Base-by-base conservation (phyloP, 2,113 vertebrate species). In the Zosterops borbonicus region DNA sequence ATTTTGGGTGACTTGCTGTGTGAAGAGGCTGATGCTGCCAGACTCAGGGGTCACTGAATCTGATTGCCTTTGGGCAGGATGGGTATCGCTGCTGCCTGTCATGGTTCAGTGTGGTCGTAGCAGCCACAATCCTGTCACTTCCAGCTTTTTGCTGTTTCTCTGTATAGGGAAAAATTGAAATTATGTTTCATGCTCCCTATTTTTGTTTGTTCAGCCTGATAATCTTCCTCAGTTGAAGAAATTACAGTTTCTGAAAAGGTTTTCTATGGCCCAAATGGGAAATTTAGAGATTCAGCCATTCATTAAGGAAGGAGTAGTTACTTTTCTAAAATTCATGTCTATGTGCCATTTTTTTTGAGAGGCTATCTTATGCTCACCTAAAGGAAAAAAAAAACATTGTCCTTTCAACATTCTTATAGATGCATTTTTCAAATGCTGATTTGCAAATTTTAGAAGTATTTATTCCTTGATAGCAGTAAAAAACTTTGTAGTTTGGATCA, bases 361-460 rank as follows among this genome's bases (percentile, higher is more conserved):
- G 23, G 18, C n/a, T 77, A 5, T 44, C 35, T 67, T 78, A 52
- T 14, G 3, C 35, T 90, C 20, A 28, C 22, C 53, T 49, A 37
- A 59, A 76, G 25, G 25, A 52, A 52, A 55, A 62, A 75, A 33
- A 75, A 33, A 11, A 0, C 10, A 7, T 9, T 76, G 25, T 11
- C n/a, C 18, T n/a, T 65, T 70, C 41, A 59, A 6, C 15, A 3
- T 59, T 92, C n/a, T 33, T 73, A n/a, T 9, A 63, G 31, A 68
- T 52, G 37, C 2, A 2, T 89, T 93, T 90, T 92, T 86, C 64
- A 86, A 76, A 44, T 84, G 60, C n/a, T 75, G 37, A 87, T 88
- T 80, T 90, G 52, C 44, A 85, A 41, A 65, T 90, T 83, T 83
- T 11, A 21, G 7, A 90, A 37, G 37, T 56, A 92, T 49, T 64